phyloP scores from a whole-genome alignment of 2,797 vertebrate species.

The Tapirus indicus region DNA sequence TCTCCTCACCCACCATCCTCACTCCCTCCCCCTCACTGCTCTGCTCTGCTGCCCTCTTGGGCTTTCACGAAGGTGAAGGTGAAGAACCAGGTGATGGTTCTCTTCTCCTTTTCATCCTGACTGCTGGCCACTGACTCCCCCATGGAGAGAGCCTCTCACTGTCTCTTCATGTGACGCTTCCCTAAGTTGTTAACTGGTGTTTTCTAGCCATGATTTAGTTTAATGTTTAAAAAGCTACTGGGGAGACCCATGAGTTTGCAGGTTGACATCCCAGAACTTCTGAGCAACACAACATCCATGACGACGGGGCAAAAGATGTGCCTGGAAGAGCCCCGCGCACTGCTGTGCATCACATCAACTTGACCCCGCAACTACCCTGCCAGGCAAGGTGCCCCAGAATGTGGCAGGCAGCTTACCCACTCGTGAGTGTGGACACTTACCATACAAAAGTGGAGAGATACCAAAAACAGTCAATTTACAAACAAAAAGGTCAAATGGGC shows the following conservation, averaged over 20 bases:
- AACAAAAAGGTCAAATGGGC: not conserved
- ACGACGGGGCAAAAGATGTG: not conserved
- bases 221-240: not conserved
- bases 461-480: not conserved
- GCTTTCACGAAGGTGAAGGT: not conserved
- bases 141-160: not conserved
- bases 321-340: not conserved
- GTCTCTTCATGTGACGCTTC: not conserved
- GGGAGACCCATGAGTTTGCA: slow-evolving; percentile 4
- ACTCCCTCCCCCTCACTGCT: too few relatives aligned
- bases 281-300: not conserved
- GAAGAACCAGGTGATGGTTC: not conserved
- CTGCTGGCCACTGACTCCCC: not conserved
- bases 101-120: not conserved
- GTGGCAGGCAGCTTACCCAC: not conserved
- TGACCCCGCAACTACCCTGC: not conserved
- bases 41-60: too few relatives aligned
- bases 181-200: not conserved
- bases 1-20: not conserved
- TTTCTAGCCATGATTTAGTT: not conserved
- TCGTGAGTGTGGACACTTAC: not conserved
- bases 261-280: not conserved
- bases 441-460: not conserved
- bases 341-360: not conserved
- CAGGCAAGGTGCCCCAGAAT: not conserved